Evolutionary conservation across 2,113 vertebrate genomes (phyloP), one percentile per base, ranked within the genome.

Genomic region (Melanotaenia duboulayi): DNA sequence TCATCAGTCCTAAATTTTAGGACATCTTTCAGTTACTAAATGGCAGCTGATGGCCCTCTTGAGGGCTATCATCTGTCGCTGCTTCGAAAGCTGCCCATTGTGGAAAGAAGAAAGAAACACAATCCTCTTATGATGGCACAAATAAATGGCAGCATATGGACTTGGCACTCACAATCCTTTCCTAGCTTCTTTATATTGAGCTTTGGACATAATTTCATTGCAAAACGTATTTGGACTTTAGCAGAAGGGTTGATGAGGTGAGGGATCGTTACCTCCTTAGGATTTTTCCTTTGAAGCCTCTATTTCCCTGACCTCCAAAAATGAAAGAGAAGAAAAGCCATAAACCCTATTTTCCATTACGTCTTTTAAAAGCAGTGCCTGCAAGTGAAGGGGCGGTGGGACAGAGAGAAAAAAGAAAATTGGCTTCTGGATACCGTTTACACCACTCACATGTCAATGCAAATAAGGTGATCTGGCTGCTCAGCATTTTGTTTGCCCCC

Each of bases 291-390:
- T 89, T 90, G 78, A 91, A 89, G 81, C 75, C 82, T 83, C 80
- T 25, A 58, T 84, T 92, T 87, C 66, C 87, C 77, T 87, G 80
- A 87, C 87, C 88, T 85, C 76, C 85, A 74, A 90, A 90, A 90
- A 62, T 80, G 64, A 56, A 28, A 83, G 78, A 75, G 72, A 85
- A 87, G 81, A 84, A 89, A 92, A 89, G 84, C 85, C 82, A 85
- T 90, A 88, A 92, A 92, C 89, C 85, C 88, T 89, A 91, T 91
- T 92, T 92, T 92, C 91, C 80, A 89, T 90, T 37, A 74, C 64
- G 73, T 85, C 75, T 77, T 81, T 90, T 88, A 89, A 91, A 89
- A 89, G 83, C 58, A 60, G 65, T 76, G 85, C 89, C 81, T 60
- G 22, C 54, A 55, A 84, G 76, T 78, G 80, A 77, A 59, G 80